A percentile compares a stretch with the other conserved stretches of the same genome.
Conservation (phyloP, 2,888 invertebrate species). For the Operophtera brumata region DNA sequence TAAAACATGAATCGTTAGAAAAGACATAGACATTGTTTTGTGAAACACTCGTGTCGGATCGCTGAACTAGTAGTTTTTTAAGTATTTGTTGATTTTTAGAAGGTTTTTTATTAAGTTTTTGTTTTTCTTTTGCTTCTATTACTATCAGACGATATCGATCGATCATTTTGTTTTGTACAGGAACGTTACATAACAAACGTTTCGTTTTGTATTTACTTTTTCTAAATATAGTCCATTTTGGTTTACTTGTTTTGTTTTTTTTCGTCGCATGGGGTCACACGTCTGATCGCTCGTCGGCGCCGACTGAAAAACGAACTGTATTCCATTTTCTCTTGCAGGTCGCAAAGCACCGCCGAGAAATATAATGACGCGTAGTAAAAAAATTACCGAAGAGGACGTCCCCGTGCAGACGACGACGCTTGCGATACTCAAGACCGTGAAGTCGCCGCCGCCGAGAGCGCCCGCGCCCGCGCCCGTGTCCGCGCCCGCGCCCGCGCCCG, state of each 20-base stretch:
- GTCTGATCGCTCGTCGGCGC: conserved; percentile 8
- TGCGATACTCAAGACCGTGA: conserved; percentile 66
- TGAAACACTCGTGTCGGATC: conserved; percentile 30
- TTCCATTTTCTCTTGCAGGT: conserved; percentile 67
- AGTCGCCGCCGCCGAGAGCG: conserved; percentile 36
- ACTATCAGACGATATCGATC: neutral
- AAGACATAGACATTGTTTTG: conserved; percentile 24
- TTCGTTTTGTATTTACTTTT: conserved; percentile 32
- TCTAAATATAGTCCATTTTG: conserved; percentile 47
- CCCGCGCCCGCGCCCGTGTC: conserved; percentile 26
- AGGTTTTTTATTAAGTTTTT: conserved; percentile 22
- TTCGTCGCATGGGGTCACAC: conserved; percentile 23
- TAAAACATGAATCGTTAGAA: conserved; percentile 56
- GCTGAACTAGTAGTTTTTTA: conserved; percentile 7
- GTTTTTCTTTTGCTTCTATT: conserved; percentile 21
- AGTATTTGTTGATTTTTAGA: conserved; percentile 34
- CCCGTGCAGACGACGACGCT: conserved; percentile 52
- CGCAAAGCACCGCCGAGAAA: conserved; percentile 51
- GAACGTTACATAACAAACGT: conserved; percentile 2
- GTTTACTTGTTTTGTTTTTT: conserved; percentile 36
- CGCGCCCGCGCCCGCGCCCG: conserved; percentile 21
- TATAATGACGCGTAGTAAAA: conserved; percentile 71
- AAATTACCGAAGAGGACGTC: conserved; percentile 49
- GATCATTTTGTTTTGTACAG: conserved; percentile 6
- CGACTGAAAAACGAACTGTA: conserved; percentile 54